These are phyloP conservation scores for Climacteris rufus DNA, from an alignment of 2,113 vertebrate genomes.

Conservation along the genomic window DNA sequence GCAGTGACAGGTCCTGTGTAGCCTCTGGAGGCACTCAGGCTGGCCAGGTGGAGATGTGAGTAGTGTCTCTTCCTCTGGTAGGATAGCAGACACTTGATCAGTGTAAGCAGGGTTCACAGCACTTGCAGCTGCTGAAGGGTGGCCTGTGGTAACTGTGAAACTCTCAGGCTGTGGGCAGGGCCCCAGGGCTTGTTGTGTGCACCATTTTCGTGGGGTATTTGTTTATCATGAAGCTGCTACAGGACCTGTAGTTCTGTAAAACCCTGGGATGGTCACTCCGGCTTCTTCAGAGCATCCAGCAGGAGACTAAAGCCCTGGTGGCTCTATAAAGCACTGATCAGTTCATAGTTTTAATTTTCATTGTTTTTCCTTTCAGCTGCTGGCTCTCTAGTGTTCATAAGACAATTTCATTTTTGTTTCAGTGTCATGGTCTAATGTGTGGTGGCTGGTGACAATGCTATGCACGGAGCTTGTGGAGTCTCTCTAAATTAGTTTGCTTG, in stretches of 20 bases:
- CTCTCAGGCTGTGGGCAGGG: not conserved
- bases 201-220: rapidly evolving
- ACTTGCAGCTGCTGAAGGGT: not conserved
- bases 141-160: not conserved
- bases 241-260: not conserved
- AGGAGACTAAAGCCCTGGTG: not conserved
- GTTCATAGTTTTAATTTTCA: not conserved
- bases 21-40: not conserved
- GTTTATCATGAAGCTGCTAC: not conserved
- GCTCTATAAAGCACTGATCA: not conserved
- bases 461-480: not conserved
- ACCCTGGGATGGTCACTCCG: not conserved
- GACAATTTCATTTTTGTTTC: slow-evolving; percentile 28
- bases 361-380: slow-evolving; percentile 3
- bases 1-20: not conserved
- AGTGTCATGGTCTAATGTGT: not conserved
- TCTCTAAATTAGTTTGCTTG: not conserved
- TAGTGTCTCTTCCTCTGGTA: not conserved
- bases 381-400: not conserved
- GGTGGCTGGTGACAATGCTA: not conserved
- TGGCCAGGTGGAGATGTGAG: not conserved
- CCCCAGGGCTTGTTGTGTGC: not conserved
- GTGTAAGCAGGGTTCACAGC: not conserved
- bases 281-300: not conserved
- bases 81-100: not conserved